These are phyloP conservation scores for Dicrostonyx torquatus DNA, from an alignment of 2,797 vertebrate genomes.

Conservation along the genomic window DNA sequence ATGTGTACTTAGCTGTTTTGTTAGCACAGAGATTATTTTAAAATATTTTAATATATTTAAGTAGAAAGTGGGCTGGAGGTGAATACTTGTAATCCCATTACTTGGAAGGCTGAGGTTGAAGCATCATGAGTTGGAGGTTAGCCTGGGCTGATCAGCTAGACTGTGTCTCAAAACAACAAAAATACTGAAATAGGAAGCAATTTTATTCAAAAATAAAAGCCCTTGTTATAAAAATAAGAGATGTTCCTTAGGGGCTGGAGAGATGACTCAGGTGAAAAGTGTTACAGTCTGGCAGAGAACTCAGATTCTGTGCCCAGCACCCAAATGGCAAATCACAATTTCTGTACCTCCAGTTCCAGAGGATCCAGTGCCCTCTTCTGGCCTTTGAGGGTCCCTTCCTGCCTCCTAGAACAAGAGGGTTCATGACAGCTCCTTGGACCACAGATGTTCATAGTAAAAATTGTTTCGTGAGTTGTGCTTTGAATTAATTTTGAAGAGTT, in stretches of 20 bases:
- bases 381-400: neutral
- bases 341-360: neutral
- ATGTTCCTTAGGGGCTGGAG: neutral
- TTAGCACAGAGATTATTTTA: neutral
- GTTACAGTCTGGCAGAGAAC: neutral
- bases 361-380: neutral
- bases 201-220: neutral
- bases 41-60: neutral
- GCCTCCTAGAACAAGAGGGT: neutral
- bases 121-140: neutral
- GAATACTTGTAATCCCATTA: neutral
- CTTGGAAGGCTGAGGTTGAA: neutral
- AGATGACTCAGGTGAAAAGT: neutral
- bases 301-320: neutral
- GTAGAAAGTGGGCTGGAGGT: neutral
- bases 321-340: neutral
- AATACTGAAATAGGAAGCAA: neutral
- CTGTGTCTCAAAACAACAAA: neutral
- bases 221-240: neutral
- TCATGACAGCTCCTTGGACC: slow-evolving; percentile 6
- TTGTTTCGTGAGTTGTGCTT: slow-evolving; percentile 66
- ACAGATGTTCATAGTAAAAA: slow-evolving; percentile 1
- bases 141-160: neutral
- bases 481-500: slow-evolving; percentile 63
- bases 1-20: neutral